A percentile compares a stretch with the other conserved stretches of the same genome.
These are phyloP conservation scores for Sebastes oblongus DNA, from an alignment of 2,797 vertebrate species.

Conservation along the genomic window DNA sequence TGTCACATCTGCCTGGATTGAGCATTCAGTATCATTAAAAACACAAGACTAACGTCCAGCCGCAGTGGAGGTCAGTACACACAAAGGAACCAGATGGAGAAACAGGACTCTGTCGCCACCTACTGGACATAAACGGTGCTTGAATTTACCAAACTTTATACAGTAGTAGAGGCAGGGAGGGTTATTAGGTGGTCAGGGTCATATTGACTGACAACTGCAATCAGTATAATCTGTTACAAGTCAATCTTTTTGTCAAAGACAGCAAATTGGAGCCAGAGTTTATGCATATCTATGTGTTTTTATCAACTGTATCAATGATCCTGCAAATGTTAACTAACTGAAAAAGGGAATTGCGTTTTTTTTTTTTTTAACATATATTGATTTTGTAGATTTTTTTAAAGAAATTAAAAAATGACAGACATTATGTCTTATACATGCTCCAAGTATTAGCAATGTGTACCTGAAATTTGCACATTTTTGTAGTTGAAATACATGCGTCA, in stretches of 20 bases:
- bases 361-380: not conserved
- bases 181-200: not conserved
- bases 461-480: not conserved
- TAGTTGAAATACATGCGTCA: not conserved
- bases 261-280: not conserved
- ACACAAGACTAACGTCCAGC: not conserved
- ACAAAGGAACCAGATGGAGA: not conserved
- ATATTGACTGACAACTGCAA: not conserved
- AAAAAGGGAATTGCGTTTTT: slow-evolving; percentile 10
- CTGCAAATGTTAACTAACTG: not conserved
- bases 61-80: not conserved
- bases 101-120: slow-evolving; percentile 36
- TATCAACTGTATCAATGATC: not conserved
- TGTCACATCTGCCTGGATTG: not conserved
- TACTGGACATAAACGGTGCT: slow-evolving; percentile 24
- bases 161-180: not conserved
- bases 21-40: not conserved
- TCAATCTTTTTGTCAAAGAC: not conserved
- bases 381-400: not conserved
- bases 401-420: not conserved
- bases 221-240: not conserved
- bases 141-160: not conserved
- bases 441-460: not conserved
- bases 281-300: not conserved
- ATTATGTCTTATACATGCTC: not conserved